Evolutionary conservation across 2,797 vertebrate species (phyloP).

Genomic region (Limosa lapponica): DNA sequence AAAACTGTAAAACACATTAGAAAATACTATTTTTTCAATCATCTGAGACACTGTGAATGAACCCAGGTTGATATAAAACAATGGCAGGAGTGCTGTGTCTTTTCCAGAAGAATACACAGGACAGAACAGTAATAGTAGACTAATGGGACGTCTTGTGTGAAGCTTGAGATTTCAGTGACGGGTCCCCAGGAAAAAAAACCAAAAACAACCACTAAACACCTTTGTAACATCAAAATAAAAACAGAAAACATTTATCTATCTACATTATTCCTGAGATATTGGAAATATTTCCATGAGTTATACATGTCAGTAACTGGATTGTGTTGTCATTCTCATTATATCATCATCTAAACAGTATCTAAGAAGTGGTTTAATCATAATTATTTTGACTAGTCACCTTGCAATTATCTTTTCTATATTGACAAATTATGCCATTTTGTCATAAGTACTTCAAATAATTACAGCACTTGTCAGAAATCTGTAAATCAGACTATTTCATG

Average conservation of each 20-base stretch:
- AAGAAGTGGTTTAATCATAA: slow-evolving; percentile 53
- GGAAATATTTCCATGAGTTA: slow-evolving; percentile 35
- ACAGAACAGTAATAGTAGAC: not conserved
- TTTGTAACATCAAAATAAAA: slow-evolving; percentile 24
- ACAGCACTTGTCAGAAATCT: slow-evolving; percentile 57
- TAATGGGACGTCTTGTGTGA: not conserved
- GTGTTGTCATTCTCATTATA: slow-evolving; percentile 46
- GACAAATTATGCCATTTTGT: slow-evolving; percentile 69
- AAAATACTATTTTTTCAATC: not conserved
- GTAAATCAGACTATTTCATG: slow-evolving; percentile 56
- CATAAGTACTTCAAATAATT: slow-evolving; percentile 68
- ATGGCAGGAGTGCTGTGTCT: not conserved
- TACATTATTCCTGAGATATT: not conserved
- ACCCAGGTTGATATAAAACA: not conserved
- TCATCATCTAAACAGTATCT: slow-evolving; percentile 26
- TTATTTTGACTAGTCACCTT: slow-evolving; percentile 70
- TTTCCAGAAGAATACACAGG: not conserved
- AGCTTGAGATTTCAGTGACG: not conserved
- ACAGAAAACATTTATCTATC: not conserved
- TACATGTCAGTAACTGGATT: slow-evolving; percentile 38
- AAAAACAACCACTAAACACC: not conserved
- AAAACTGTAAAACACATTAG: not conserved
- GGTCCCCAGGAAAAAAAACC: not conserved
- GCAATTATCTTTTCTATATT: slow-evolving; percentile 64
- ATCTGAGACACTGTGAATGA: not conserved